A percentile compares a stretch with the other conserved stretches of the same genome.
These are phyloP conservation scores for Solea senegalensis DNA, from an alignment of 2,113 vertebrate species.

Conservation along the genomic window DNA sequence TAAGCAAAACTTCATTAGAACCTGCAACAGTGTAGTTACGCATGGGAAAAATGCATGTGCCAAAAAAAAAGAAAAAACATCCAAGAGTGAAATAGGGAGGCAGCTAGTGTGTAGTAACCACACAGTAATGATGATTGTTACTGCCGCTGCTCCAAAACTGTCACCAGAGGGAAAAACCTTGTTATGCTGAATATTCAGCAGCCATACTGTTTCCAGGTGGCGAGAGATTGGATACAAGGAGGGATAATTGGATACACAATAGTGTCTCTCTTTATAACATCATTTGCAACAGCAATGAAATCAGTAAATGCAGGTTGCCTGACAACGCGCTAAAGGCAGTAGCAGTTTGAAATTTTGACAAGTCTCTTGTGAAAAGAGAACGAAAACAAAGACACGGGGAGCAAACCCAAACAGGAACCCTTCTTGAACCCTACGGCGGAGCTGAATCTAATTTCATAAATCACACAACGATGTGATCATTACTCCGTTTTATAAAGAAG, in stretches of 20 bases:
- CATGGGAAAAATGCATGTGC: neutral
- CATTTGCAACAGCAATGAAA: slow-evolving; percentile 1
- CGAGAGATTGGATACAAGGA: slow-evolving; percentile 38
- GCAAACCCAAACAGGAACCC: neutral
- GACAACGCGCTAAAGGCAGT: neutral
- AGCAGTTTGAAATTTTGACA: neutral
- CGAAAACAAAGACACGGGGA: neutral
- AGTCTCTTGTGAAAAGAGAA: neutral
- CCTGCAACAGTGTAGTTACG: neutral
- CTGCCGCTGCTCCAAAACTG: slow-evolving; percentile 45
- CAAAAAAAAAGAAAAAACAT: slow-evolving; percentile 1
- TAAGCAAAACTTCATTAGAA: neutral
- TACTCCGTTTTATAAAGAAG: neutral
- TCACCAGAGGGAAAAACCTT: slow-evolving; percentile 41
- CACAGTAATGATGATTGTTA: slow-evolving; percentile 41
- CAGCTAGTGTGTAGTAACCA: slow-evolving; percentile 29
- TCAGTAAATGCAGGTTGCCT: neutral
- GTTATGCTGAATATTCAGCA: slow-evolving; percentile 57
- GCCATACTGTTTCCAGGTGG: slow-evolving; percentile 35
- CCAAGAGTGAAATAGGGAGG: neutral
- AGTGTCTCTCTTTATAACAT: slow-evolving; percentile 16
- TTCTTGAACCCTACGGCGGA: neutral
- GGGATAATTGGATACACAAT: slow-evolving; percentile 24
- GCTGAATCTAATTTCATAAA: neutral
- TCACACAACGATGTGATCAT: neutral